Base-by-base conservation (phyloP, 2,113 vertebrate genomes). In the Spheniscus mendiculus region DNA sequence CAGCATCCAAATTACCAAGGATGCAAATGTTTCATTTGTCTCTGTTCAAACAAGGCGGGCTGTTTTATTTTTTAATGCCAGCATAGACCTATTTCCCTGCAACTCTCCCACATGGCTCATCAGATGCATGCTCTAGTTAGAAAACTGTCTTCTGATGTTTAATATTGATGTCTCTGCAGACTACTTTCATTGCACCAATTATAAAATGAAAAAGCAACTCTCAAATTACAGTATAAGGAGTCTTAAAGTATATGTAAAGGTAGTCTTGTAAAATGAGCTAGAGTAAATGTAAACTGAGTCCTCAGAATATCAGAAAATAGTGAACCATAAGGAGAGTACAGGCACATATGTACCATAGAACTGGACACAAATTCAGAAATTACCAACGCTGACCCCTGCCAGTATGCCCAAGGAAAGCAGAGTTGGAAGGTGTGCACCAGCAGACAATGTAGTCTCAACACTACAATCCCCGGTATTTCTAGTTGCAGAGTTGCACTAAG, bases 1-100 rank as follows among this genome's bases (percentile, higher is more conserved):
- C 94, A 96, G 83, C 62, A 74, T 84, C 83, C 69, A 94, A 61
- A 90, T 95, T 83, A 93, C 53, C 84, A 77, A 70, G 84, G 65
- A 89, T 72, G 66, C 59, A 93, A 91, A 78, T 72, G 58, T 50
- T 96, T 76, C 72, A 52, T 88, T 74, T 91, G 59, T 84, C 32
- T 73, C 87, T 79, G 50, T 66, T 93, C 66, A 89, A 79, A 94
- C 34, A 80, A 78, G 85, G 62, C 4, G 2, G 55, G 47, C 52
- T 84, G 69, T 8, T 86, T 62, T 69, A 78, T 87, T 89, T 96
- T 95, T 85, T 93, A 83, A 95, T 29, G 40, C 36, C 80, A 86
- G 45, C 62, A 74, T 8, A 80, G 49, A 82, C 83, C 65, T 63
- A 44, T 89, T 89, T 87, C 74, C 30, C 81, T 79, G 44, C 65